Evolutionary conservation across 1,140 invertebrate genomes (phyloP), one percentile per base, ranked within the genome.

Genomic region (Eubasilissa regina): DNA sequence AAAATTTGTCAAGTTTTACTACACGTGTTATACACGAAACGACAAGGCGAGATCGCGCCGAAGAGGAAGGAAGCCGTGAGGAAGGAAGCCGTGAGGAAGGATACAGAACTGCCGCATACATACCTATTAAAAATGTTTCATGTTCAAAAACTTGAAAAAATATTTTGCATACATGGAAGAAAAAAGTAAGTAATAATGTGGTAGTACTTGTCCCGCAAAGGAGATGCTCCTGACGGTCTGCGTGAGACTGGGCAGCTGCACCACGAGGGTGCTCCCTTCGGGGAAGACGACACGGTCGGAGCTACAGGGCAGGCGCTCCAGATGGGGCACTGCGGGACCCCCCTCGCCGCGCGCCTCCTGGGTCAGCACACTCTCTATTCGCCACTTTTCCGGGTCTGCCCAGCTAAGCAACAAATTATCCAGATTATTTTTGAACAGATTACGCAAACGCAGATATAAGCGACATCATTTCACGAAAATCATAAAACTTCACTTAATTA

Each of bases 331-430:
- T 3, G 76, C 76, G 7, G 45, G 45, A 15, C 76, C 76, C n/a
- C 76, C 76, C 76, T 70, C 64, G 12, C 25, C 15, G 35, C 76
- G 64, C n/a, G 51, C 76, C 76, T 70, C 64, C 11, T 17, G 9
- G 58, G 75, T 43, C n/a, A 25, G 9, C 58, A 13, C 21, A 7
- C 21, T 8, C 45, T 66, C 19, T 11, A 13, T 44, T 4, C 15
- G 43, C 51, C 73, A 75, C 12, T 17, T 47, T 3, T 45, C 13
- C 3, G 66, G 66, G 44, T 15, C 15, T 9, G 12, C 66, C 66
- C 66, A 70, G 10, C 66, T 70, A n/a, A 12, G 13, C 47, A 9
- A 48, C 47, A 7, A 48, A 48, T 48, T 9, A 9, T 48, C 47
- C 7, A 9, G 13, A 48, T 48, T 48, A 13, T 48, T 48, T 48